These are phyloP conservation scores for Thunnus maccoyii DNA, from an alignment of 2,113 vertebrate genomes.

Conservation along the genomic window DNA sequence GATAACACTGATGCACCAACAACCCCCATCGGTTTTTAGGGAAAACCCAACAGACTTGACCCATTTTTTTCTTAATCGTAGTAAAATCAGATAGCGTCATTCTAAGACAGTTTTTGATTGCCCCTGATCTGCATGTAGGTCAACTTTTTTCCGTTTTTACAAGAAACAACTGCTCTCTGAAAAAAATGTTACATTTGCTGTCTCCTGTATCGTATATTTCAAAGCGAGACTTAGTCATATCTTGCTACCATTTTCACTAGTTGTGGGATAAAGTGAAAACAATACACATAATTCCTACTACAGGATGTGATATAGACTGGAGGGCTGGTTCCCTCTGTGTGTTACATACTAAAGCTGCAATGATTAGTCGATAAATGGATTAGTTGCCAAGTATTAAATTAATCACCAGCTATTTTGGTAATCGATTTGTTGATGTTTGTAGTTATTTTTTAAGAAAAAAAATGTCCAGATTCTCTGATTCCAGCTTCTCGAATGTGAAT, in stretches of 20 bases:
- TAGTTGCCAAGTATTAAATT: no score
- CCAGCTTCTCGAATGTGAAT: no score
- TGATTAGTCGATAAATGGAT: no score
- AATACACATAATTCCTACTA: no score
- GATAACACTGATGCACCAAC: neutral
- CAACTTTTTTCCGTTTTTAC: constrained; percentile 15
- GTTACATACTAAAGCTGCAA: no score
- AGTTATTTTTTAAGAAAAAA: no score
- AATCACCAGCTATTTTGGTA: no score
- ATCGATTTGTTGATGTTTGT: no score
- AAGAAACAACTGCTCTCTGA: neutral
- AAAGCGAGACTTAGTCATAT: neutral
- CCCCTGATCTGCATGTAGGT: constrained; percentile 39
- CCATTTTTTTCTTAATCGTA: constrained; percentile 34
- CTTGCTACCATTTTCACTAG: neutral
- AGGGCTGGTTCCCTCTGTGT: no score
- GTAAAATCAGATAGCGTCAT: constrained; percentile 22
- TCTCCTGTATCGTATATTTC: neutral
- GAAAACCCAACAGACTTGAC: constrained; percentile 41
- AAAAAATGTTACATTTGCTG: neutral
- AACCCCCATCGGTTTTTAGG: neutral
- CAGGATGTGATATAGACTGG: no score
- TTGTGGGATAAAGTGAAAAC: no score
- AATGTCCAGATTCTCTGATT: no score
- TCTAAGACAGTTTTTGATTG: neutral